These are phyloP conservation scores for Saguinus imperator DNA, from an alignment of 2,113 vertebrate genomes.

Conservation along the genomic window DNA sequence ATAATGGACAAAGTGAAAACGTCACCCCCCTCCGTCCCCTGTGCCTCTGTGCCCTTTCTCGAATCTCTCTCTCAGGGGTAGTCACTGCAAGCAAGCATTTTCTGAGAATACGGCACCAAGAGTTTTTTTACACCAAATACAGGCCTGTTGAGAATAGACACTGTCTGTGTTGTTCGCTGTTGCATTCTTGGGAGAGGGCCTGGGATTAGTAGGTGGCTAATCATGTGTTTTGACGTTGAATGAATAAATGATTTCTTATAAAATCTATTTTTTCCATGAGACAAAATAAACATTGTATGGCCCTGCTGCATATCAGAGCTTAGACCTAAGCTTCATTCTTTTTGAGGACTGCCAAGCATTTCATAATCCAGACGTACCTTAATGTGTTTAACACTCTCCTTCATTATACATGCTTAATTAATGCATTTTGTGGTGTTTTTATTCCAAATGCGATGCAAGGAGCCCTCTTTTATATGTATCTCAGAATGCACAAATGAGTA, in stretches of 20 bases:
- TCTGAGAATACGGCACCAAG: background rate
- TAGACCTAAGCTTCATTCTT: background rate
- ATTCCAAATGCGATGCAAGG: fast-evolving
- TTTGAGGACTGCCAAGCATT: background rate
- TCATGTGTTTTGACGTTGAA: background rate
- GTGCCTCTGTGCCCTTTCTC: background rate
- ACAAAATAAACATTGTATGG: background rate
- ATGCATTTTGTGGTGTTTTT: background rate
- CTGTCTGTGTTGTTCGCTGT: background rate
- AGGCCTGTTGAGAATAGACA: background rate
- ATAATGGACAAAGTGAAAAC: background rate
- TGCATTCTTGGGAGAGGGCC: background rate
- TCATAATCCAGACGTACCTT: background rate
- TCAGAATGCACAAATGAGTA: no score
- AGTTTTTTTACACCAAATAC: background rate
- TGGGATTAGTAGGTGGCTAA: no score
- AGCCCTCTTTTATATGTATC: background rate
- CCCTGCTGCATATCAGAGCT: background rate
- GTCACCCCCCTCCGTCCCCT: fast-evolving
- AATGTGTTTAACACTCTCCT: background rate
- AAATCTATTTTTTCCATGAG: background rate
- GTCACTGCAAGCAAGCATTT: background rate
- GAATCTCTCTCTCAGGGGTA: background rate
- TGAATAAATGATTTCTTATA: background rate
- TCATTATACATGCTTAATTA: background rate